Conservation (phyloP, 2,797 vertebrate genomes). For the Pseudotriccus pelzelni region DNA sequence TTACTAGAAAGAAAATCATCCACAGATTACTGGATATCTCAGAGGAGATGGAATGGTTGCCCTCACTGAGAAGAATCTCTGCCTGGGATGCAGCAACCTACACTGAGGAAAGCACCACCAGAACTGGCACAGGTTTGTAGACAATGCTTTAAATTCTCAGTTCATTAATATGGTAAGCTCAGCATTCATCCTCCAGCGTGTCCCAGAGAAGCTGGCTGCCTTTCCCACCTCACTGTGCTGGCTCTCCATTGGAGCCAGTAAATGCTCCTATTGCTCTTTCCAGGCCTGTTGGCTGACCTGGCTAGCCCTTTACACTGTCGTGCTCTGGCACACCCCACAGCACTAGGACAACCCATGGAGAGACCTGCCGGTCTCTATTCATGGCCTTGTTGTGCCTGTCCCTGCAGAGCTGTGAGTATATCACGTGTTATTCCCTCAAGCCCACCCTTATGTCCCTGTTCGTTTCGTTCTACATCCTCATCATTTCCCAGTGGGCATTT, state of each 20-base stretch:
- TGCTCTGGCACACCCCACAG: not conserved
- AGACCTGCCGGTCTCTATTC: not conserved
- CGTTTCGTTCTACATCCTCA: not conserved
- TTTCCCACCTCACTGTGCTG: not conserved
- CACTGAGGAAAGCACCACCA: not conserved
- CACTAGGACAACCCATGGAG: not conserved
- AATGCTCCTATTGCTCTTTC: not conserved
- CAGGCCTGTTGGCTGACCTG: not conserved
- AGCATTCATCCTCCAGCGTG: rapidly evolving
- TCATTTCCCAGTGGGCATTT: not conserved
- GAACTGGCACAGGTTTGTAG: not conserved
- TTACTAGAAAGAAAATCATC: not conserved
- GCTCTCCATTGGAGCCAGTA: not conserved
- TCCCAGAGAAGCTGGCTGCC: not conserved
- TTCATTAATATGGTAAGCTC: not conserved
- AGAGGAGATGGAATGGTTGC: not conserved
- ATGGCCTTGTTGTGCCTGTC: rapidly evolving
- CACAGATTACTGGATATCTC: not conserved
- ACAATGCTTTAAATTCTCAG: not conserved
- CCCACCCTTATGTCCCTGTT: not conserved
- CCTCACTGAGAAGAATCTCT: not conserved
- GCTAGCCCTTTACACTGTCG: not conserved
- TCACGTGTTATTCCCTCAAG: rapidly evolving
- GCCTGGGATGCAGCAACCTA: not conserved
- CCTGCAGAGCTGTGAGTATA: not conserved